Conservation (phyloP, 2,797 vertebrate genomes). For the Scyliorhinus canicula region DNA sequence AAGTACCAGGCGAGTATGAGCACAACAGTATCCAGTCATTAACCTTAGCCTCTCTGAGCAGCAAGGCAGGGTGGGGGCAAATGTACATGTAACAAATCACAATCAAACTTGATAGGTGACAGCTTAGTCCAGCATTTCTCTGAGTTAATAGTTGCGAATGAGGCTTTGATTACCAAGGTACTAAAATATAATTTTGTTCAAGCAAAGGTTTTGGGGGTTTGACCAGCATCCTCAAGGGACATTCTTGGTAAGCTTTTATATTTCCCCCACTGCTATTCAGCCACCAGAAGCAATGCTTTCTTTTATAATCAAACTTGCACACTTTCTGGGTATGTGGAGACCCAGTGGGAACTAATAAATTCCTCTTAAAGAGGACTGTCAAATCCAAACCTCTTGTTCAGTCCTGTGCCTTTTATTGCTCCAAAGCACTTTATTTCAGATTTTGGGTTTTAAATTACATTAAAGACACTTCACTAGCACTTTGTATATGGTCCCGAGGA, state of each 20-base stretch:
- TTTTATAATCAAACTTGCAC: constrained; percentile 1
- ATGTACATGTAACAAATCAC: neutral
- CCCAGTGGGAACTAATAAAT: neutral
- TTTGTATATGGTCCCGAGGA: constrained; percentile 4
- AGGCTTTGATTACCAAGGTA: neutral
- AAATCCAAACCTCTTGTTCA: constrained; percentile 17
- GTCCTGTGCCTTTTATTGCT: constrained; percentile 18
- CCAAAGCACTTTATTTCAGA: neutral
- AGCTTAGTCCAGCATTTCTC: neutral
- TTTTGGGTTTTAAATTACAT: constrained; percentile 1
- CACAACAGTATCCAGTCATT: neutral
- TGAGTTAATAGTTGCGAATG: neutral
- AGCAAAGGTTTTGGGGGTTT: neutral
- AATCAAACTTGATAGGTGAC: neutral
- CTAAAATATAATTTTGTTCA: neutral
- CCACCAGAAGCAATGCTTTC: constrained; percentile 25
- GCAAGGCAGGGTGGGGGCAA: neutral
- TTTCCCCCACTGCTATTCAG: constrained; percentile 1
- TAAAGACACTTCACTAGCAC: neutral
- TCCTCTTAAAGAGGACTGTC: constrained; percentile 34
- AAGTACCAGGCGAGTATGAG: neutral
- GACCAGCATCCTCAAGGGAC: neutral
- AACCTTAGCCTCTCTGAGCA: neutral
- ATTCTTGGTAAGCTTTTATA: neutral
- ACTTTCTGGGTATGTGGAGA: constrained; percentile 5